These are phyloP conservation scores for Pogonophryne albipinna DNA, from an alignment of 2,797 vertebrate species.

Conservation along the genomic window DNA sequence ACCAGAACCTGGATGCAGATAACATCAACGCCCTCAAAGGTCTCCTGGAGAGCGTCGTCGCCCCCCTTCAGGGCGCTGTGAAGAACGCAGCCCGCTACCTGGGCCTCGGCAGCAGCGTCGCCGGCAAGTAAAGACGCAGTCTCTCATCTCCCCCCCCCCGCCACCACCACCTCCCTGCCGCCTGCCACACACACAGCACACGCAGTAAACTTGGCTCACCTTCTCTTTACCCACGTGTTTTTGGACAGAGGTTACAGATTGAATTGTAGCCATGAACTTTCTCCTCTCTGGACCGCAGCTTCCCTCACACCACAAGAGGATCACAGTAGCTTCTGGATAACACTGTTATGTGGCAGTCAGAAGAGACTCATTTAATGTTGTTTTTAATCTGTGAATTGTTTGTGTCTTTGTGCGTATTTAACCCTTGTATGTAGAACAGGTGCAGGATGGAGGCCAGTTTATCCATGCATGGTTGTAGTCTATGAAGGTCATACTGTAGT, in stretches of 20 bases:
- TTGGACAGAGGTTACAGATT: conserved; percentile 67
- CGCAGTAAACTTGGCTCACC: conserved; percentile 57
- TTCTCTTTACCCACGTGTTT: conserved; percentile 49
- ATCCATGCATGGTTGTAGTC: conserved; percentile 79
- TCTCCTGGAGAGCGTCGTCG: conserved; percentile 58
- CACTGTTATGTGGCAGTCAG: conserved; percentile 63
- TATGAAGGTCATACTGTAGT: conserved; percentile 71
- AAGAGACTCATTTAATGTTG: conserved; percentile 71
- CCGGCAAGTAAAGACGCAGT: conserved; percentile 68
- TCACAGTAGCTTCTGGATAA: conserved; percentile 71
- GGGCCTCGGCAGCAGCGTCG: conserved; percentile 53
- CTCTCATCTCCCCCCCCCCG: not conserved
- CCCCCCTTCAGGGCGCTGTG: conserved; percentile 59
- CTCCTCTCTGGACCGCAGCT: conserved; percentile 53
- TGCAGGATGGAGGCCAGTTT: conserved; percentile 66
- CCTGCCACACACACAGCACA: conserved; percentile 60
- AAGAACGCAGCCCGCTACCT: conserved; percentile 69
- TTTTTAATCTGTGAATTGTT: conserved; percentile 79
- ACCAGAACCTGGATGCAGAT: conserved; percentile 92
- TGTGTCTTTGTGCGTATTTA: conserved; percentile 79
- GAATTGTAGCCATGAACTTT: conserved; percentile 62
- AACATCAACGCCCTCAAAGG: conserved; percentile 85
- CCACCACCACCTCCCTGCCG: conserved; percentile 50
- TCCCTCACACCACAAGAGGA: conserved; percentile 52
- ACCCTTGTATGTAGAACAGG: conserved; percentile 69